Evolutionary conservation across 2,888 invertebrate species (phyloP).

Genomic region (Heteromyza rotundicornis): DNA sequence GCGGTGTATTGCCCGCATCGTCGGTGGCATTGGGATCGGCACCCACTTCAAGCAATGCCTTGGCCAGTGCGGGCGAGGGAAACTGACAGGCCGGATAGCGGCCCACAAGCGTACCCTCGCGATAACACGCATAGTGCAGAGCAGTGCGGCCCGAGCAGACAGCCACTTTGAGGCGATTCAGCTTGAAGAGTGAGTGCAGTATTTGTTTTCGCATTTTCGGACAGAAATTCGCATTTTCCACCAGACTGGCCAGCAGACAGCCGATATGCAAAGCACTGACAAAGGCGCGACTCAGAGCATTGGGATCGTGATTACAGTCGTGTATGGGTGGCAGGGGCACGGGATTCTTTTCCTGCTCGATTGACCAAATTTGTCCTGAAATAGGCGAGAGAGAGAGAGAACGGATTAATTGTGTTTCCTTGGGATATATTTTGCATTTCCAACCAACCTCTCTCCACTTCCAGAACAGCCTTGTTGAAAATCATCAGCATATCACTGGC

Average conservation of each 20-base stretch:
- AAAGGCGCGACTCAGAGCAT: conserved; percentile 81
- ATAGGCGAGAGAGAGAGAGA: conserved; percentile 1
- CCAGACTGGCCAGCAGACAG: conserved; percentile 73
- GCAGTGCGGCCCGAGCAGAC: conserved; percentile 73
- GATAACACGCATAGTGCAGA: conserved; percentile 84
- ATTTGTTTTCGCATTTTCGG: conserved; percentile 67
- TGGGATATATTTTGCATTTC: not conserved
- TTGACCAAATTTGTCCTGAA: conserved; percentile 44
- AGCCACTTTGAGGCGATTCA: conserved; percentile 74
- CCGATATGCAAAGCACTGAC: conserved; percentile 86
- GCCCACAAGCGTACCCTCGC: conserved; percentile 74
- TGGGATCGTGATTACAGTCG: conserved; percentile 72
- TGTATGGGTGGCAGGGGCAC: conserved; percentile 49
- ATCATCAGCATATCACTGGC: conserved; percentile 84
- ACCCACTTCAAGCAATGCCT: conserved; percentile 80
- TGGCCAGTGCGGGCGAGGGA: conserved; percentile 73
- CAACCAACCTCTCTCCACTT: conserved; percentile 67
- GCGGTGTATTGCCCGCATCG: conserved; percentile 83
- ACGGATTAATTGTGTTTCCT: not conserved
- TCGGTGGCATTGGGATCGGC: conserved; percentile 82
- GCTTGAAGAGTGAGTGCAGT: conserved; percentile 75
- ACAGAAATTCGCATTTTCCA: conserved; percentile 67
- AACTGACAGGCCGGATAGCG: conserved; percentile 75
- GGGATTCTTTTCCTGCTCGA: conserved; percentile 43
- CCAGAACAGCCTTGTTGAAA: conserved; percentile 80